Evolutionary conservation across 2,888 invertebrate species (phyloP), one percentile per base, ranked within the genome.

Genomic region (Chamaedrilus cognettii): DNA sequence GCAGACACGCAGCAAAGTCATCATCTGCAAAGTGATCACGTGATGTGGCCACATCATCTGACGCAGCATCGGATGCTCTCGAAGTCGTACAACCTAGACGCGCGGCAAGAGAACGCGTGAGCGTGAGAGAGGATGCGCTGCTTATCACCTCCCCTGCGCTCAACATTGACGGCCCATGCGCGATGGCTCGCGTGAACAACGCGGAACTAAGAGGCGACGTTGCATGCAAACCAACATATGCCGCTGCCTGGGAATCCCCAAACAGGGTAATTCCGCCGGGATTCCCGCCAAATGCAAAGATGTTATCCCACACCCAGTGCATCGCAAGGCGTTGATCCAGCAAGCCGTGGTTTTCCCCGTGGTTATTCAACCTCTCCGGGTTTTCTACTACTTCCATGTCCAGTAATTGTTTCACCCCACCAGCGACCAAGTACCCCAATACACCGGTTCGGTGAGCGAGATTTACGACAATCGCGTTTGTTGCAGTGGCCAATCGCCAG

Each of bases 261-360:
- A 69, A 64, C 19, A 69, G 32, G 5, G 69, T 69, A n/a, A 69
- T 66, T 19, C 42, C 33, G 26, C 60, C 64, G 4, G 69, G 69
- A 63, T 69, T 60, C 11, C 69, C 69, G 5, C 69, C 69, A 28
- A 66, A 69, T 32, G 62, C 69, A 3, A 61, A 50, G 30, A 69
- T 59, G 33, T 69, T 69, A 28, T 69, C 69, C 69, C 69, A 69
- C n/a, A 69, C 62, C 69, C 69, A 69, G 57, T 66, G 69, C 28
- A 69, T 57, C 30, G 66, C 69, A 15, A 66, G 55, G 23, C 60
- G 55, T 35, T 60, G 74, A 68, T 60, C 64, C 63, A 33, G 64
- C 55, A 60, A 51, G 33, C 35, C 62, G 60, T 52, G 51, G 32
- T 69, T 66, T 7, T 63, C 66, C 19, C 30, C 28, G 19, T 15